Base-by-base conservation (phyloP, 2,113 vertebrate genomes). In the Zapornia atra region DNA sequence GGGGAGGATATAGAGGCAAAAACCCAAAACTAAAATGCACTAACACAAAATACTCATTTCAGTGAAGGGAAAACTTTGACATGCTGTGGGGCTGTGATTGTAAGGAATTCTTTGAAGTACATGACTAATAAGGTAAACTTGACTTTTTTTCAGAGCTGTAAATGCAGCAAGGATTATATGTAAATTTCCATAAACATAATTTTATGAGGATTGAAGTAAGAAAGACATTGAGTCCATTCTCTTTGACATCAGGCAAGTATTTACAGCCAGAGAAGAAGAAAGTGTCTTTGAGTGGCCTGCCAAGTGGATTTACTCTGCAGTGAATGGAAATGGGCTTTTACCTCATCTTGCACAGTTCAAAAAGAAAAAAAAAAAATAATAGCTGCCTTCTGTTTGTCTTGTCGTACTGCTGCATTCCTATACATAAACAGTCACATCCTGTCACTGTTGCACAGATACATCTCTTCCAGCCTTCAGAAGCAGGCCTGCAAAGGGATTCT, bases 371-470 rank as follows among this genome's bases (percentile, higher is more conserved):
- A 42, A 22, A 42, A 36, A 22, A 11, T 0, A 44, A 9, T 5
- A 38, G 6, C 29, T 90, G 9, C 2, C 12, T 81, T 68, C 40
- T 56, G n/a, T 51, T 73, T 77, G 54, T 79, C 71, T 90, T 40
- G 29, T 68, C 10, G 33, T 46, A 15, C 29, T 54, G n/a, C 34
- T 44, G 5, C 22, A 9, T 50, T 80, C 26, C 48, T 20, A 2
- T 34, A 40, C 3, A 1, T 4, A 34, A 42, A 28, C 5, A 51
- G 80, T 50, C 0, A 0, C 16, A 44, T 34, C 50, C 33, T 56
- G 24, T 33, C 19, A 12, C 24, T 18, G 11, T 24, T 42, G 54
- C 29, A 5, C 1, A 21, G n/a, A 17, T 51, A 11, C 0, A 3
- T 60, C 68, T 53, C n/a, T 60, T 21, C 1, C 17, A 63, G 28